A percentile compares a stretch with the other conserved stretches of the same genome.
Evolutionary conservation across 2,888 invertebrate species (phyloP).

Genomic region (Lissocephala sabroskyi): DNA sequence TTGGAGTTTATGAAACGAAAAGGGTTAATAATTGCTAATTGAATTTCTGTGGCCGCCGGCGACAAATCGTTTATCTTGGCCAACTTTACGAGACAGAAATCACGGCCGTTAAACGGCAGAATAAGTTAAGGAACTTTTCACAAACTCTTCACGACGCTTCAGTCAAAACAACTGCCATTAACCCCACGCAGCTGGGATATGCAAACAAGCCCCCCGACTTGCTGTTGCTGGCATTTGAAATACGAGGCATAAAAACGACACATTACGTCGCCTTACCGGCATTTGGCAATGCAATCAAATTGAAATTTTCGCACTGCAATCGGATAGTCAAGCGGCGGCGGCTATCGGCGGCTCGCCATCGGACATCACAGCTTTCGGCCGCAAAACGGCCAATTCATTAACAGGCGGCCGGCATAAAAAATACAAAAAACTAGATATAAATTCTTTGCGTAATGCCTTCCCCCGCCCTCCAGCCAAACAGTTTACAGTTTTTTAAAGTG

Average conservation of each 20-base stretch:
- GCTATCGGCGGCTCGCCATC: no score
- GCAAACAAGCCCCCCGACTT: slow-evolving; percentile 30
- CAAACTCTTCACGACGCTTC: no score
- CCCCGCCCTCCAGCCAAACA: no score
- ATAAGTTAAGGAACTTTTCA: no score
- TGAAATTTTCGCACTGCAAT: slow-evolving; percentile 31
- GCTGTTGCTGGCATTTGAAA: slow-evolving; percentile 21
- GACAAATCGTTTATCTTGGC: slow-evolving; percentile 63
- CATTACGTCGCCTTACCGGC: slow-evolving; percentile 36
- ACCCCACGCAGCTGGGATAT: slow-evolving; percentile 17
- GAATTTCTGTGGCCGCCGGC: slow-evolving; percentile 59
- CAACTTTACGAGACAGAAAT: no score
- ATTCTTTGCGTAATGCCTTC: no score
- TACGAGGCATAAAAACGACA: slow-evolving; percentile 40
- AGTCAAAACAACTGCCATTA: no score
- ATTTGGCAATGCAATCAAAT: slow-evolving; percentile 41
- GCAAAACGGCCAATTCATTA: slow-evolving; percentile 47
- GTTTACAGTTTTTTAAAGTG: no score
- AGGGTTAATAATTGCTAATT: slow-evolving; percentile 66
- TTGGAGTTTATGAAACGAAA: slow-evolving; percentile 48
- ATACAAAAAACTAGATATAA: slow-evolving; percentile 14
- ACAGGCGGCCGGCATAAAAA: background rate
- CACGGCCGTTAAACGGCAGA: no score
- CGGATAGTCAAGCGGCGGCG: slow-evolving; percentile 22
- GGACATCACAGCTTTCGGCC: no score